A percentile compares a stretch with the other conserved stretches of the same genome.
phyloP scores from a whole-genome alignment of 2,113 vertebrate genomes.

The Garra rufa region DNA sequence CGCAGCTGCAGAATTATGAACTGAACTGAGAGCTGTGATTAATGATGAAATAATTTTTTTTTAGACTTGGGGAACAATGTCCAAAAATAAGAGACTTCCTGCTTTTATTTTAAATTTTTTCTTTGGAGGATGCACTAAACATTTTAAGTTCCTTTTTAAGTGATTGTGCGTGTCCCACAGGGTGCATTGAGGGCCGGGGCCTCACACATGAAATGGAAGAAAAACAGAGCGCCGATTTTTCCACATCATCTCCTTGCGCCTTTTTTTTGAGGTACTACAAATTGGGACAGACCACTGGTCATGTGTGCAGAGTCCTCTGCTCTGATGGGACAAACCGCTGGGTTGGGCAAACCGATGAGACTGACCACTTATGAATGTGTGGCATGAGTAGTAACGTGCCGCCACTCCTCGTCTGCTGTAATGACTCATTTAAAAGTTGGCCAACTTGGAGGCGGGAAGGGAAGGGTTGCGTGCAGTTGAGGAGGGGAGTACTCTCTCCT shows the following conservation, averaged over 20 bases:
- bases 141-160: conserved; percentile 91
- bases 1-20: conserved; percentile 79
- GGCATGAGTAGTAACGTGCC: not conserved
- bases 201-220: conserved; percentile 74
- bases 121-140: conserved; percentile 98
- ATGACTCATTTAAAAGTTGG: conserved; percentile 26
- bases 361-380: conserved; percentile 54
- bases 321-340: conserved; percentile 69
- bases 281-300: conserved; percentile 69
- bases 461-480: not conserved
- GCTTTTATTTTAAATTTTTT: conserved; percentile 90
- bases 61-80: conserved; percentile 84
- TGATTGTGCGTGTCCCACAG: conserved; percentile 87
- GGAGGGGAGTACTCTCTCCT: conserved; percentile 35
- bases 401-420: not conserved
- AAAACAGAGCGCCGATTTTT: conserved; percentile 77
- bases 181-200: too few relatives aligned
- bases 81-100: conserved; percentile 74
- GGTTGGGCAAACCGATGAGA: conserved; percentile 57
- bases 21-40: conserved; percentile 72
- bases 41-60: conserved; percentile 67
- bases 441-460: not conserved
- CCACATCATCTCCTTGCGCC: conserved; percentile 69
- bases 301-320: conserved; percentile 30
- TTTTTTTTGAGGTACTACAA: conserved; percentile 69